These are phyloP conservation scores for Ectemnius cavifrons DNA, from an alignment of 2,888 invertebrate species.

Conservation along the genomic window DNA sequence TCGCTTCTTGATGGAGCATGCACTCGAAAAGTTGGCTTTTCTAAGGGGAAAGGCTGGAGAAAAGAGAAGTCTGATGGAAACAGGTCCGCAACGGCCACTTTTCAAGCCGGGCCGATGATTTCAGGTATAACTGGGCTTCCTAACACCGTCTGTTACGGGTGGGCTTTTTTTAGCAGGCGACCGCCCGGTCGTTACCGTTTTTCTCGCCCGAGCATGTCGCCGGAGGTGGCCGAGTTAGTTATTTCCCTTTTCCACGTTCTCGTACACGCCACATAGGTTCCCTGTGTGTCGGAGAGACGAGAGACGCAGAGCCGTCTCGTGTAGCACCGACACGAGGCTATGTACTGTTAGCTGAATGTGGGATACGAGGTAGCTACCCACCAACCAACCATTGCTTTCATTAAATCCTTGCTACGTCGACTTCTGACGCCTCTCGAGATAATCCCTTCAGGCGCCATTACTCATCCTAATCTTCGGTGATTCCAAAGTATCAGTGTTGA, in stretches of 20 bases:
- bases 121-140: neutral
- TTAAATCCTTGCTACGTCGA: constrained; percentile 34
- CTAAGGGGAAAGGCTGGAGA: no score
- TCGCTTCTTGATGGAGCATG: no score
- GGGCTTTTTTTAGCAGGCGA: neutral
- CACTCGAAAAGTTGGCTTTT: no score
- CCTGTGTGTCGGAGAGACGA: no score
- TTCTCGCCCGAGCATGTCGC: constrained; percentile 43
- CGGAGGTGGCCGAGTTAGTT: constrained; percentile 51
- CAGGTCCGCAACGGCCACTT: no score
- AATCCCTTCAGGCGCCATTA: neutral
- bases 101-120: neutral
- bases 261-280: no score
- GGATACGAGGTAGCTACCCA: constrained; percentile 59
- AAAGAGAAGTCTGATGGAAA: no score
- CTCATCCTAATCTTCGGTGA: no score
- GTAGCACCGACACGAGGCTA: constrained; percentile 22
- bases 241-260: constrained; percentile 32
- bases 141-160: neutral
- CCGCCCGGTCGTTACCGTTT: constrained; percentile 18
- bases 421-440: constrained; percentile 30
- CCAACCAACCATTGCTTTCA: constrained; percentile 36
- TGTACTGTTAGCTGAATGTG: constrained; percentile 61
- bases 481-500: no score
- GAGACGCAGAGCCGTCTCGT: no score